Base-by-base conservation (phyloP, 1,140 invertebrate species). In the Bombus pyrosoma region DNA sequence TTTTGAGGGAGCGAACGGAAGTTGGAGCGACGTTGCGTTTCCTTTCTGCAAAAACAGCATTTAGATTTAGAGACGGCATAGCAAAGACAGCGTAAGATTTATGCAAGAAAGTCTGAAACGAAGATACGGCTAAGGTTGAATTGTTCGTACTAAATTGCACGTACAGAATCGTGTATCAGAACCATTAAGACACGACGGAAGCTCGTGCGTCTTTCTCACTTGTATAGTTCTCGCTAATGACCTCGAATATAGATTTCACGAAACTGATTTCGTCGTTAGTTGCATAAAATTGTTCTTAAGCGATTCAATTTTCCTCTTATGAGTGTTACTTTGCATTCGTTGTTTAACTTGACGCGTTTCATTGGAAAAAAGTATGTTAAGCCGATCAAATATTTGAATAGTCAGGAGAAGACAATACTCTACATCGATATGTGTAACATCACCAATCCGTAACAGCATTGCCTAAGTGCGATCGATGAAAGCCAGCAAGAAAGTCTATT, bases 401-500 rank as follows among this genome's bases (percentile, higher is more conserved):
- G 28, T 43, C 57, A 37, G 41, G 80, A 73, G 73, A 76, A 72
- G 88, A 83, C 87, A 77, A 89, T 79, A 81, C 73, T 89, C 68
- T 86, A 64, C 81, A 91, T 93, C 88, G 91, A 92, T 93, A 93
- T 91, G 87, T 94, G 87, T 92, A 93, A 92, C 91, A 93, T 93
- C 89, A 91, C 91, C 87, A 91, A 95, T 94, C 88, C 91, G 93
- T 92, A 94, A 93, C 92, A 94, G 86, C 92, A 89, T 95, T 95
- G 93, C 94, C 92, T 91, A 94, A 95, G 92, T 91, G 85, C 86
- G 90, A 94, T 94, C 94, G 94, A 95, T 94, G 94, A 95, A 95
- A 95, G 94, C 93, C 89, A 90, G 87, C 86, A 95, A 95, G 95
- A 95, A 95, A 95, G 95, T 95, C 94, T 93, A 95, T 95, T 95